Conservation (phyloP, 92 coral and sea anemone species). For the Micromussa lordhowensis region DNA sequence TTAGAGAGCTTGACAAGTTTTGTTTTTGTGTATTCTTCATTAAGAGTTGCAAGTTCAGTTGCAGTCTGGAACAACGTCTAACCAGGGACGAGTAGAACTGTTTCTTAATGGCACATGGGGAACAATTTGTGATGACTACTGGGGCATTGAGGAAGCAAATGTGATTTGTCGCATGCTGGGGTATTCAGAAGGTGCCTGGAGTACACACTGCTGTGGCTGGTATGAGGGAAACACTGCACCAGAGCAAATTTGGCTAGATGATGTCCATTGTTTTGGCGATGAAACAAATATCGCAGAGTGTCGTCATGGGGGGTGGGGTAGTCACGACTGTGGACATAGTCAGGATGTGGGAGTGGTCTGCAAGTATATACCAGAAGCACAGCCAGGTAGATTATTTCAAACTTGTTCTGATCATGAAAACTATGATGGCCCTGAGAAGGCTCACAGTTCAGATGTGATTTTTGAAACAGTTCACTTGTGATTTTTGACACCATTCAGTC, state of each 20-base stretch:
- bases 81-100: conserved; percentile 66
- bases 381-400: conserved; percentile 8
- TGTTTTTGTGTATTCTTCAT: background rate
- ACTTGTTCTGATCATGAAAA: background rate
- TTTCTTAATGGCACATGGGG: conserved; percentile 62
- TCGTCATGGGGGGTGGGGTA: conserved; percentile 56
- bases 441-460: too few species aligned
- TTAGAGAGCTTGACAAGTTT: background rate
- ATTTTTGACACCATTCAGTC: too few species aligned
- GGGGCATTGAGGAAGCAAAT: conserved; percentile 68
- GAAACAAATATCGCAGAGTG: conserved; percentile 39
- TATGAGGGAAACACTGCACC: background rate
- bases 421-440: too few species aligned
- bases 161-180: conserved; percentile 73
- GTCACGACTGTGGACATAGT: conserved; percentile 21
- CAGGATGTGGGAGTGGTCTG: conserved; percentile 50
- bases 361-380: conserved; percentile 14
- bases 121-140: conserved; percentile 65
- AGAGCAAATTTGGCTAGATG: conserved; percentile 34
- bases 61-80: conserved; percentile 41
- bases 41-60: conserved; percentile 44
- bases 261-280: conserved; percentile 27
- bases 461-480: too few species aligned
- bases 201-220: conserved; percentile 51
- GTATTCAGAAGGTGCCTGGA: conserved; percentile 45